phyloP scores from a whole-genome alignment of 2,888 invertebrate genomes.

The Stenichneumon culpator region DNA sequence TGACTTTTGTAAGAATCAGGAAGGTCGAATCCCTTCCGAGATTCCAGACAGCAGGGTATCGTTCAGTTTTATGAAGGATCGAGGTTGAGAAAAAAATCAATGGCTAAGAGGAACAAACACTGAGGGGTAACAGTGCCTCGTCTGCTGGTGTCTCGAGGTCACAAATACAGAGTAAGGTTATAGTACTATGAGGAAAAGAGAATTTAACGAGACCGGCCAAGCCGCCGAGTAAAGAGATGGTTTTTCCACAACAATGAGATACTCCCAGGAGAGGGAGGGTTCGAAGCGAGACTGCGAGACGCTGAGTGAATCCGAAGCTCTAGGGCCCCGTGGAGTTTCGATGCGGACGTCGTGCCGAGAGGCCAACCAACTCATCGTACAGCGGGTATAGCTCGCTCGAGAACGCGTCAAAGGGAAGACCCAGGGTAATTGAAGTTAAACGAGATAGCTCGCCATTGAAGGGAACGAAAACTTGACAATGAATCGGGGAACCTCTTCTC shows the following conservation, averaged over 20 bases:
- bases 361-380: conserved; percentile 31
- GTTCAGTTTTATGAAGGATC: conserved; percentile 37
- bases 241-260: conserved; percentile 76
- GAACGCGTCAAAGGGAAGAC: conserved; percentile 76
- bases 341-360: conserved; percentile 61
- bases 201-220: conserved; percentile 78
- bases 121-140: conserved; percentile 51
- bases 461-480: conserved; percentile 77
- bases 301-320: conserved; percentile 48
- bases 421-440: conserved; percentile 81
- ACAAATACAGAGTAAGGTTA: conserved; percentile 23
- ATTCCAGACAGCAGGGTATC: conserved; percentile 36
- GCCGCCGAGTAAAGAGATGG: conserved; percentile 74
- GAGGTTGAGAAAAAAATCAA: conserved; percentile 50
- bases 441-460: conserved; percentile 81
- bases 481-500: conserved; percentile 72
- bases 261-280: conserved; percentile 38
- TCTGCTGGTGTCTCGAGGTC: conserved; percentile 59
- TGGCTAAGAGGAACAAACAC: conserved; percentile 45
- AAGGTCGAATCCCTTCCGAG: conserved; percentile 33
- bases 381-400: conserved; percentile 14
- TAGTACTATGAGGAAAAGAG: conserved; percentile 68
- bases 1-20: conserved; percentile 35
- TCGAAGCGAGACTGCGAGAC: conserved; percentile 66
- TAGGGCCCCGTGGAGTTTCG: conserved; percentile 56